Evolutionary conservation across 2,888 invertebrate species (phyloP), one percentile per base, ranked within the genome.

Genomic region (Luperina testacea): DNA sequence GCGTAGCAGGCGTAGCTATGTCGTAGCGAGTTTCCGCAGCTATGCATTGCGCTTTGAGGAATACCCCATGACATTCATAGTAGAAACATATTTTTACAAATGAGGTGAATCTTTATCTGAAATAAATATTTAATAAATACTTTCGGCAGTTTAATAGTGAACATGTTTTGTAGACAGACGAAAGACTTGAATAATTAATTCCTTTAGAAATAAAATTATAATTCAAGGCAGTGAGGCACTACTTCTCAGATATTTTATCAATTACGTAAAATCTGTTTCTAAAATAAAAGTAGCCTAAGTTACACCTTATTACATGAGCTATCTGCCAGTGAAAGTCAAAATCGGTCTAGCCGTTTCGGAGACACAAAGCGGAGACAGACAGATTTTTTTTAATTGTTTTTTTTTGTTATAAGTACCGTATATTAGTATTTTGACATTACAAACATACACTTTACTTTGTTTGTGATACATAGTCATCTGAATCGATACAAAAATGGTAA

Each of bases 1-100:
- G 71, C 77, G 69, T 61, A 48, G 81, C 72, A 20, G 69, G 64
- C 81, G 83, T 85, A 75, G 82, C 64, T 9, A 27, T 81, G 78
- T 45, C 85, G 81, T 84, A 83, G 81, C 72, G 5, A 38, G 67
- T n/a, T 15, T 20, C 51, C 81, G 64, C 27, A 59, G 53, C 6
- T 59, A 15, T 27, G 59, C 20, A 38, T 38, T 38, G 38, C 38
- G 6, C 38, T 0, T 38, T 38, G 38, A 38, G 38, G 38, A n/a
- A n/a, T n/a, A n/a, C 38, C 38, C 38, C 38, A 17, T 65, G 38
- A 8, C 42, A 48, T 48, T 17, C 0, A 8, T 4, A 57, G 11
- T 24, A 1, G 24, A 24, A 9, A 57, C 9, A 57, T 24, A 24
- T 9, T 24, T 24, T 57, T 24, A 57, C 24, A 57, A 57, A 57